phyloP scores from a whole-genome alignment of 2,888 invertebrate species.

The Endomychus coccineus region DNA sequence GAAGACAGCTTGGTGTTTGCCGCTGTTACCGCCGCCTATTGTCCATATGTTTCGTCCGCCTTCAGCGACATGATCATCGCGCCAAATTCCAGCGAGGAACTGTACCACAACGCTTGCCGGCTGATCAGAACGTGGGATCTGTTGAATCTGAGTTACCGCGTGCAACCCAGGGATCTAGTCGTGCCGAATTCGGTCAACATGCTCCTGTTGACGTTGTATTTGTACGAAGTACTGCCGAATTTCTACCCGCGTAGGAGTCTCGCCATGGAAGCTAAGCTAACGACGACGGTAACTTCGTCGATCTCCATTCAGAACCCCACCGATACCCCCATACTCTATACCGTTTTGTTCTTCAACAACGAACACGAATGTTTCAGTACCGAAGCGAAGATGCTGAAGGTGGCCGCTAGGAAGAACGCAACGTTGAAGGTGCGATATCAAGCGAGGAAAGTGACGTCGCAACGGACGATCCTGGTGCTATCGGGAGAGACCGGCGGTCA shows the following conservation, averaged over 20 bases:
- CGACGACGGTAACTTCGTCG: conserved; percentile 42
- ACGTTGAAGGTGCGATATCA: conserved; percentile 26
- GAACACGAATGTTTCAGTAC: conserved; percentile 25
- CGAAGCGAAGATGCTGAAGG: conserved; percentile 6
- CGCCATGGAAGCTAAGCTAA: conserved; percentile 45
- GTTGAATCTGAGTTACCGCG: conserved; percentile 50
- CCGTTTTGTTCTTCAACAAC: conserved; percentile 31
- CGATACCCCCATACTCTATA: conserved; percentile 26
- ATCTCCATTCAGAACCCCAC: conserved; percentile 41
- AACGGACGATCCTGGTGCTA: conserved; percentile 27
- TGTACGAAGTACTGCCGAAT: conserved; percentile 51
- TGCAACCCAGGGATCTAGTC: conserved; percentile 48
- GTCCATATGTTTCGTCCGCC: conserved; percentile 49
- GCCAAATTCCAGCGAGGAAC: conserved; percentile 39
- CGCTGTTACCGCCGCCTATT: conserved; percentile 50
- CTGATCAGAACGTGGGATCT: conserved; percentile 46
- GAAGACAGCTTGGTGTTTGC: conserved; percentile 51
- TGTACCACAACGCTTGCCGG: conserved; percentile 50
- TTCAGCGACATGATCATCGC: conserved; percentile 44
- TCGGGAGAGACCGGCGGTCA: conserved; percentile 31
- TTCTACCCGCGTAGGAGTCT: conserved; percentile 45
- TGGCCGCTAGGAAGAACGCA: conserved; percentile 18
- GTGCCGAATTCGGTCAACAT: conserved; percentile 52
- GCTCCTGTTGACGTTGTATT: conserved; percentile 48
- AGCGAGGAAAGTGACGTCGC: conserved; percentile 27